These are phyloP conservation scores for Nothura maculosa DNA, from an alignment of 2,797 vertebrate species.

Conservation along the genomic window DNA sequence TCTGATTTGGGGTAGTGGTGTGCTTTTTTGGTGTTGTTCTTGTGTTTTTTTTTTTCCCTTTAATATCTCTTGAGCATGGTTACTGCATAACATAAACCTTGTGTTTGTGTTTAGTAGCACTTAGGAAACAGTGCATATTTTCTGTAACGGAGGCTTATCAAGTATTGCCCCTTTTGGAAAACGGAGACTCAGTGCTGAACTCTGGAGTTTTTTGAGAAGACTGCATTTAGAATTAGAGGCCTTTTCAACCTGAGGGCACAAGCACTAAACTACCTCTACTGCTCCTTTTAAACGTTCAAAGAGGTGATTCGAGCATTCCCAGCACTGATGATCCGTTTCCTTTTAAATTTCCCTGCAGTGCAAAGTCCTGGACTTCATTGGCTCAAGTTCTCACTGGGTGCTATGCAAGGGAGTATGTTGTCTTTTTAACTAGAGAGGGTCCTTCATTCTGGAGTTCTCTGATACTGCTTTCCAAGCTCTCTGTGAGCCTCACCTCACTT, in stretches of 20 bases:
- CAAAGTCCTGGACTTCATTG: not conserved
- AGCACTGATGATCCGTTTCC: not conserved
- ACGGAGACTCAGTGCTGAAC: not conserved
- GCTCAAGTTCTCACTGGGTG: not conserved
- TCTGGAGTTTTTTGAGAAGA: not conserved
- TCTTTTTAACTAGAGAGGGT: not conserved
- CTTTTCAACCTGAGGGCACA: not conserved
- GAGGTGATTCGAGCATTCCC: not conserved
- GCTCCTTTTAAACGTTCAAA: not conserved
- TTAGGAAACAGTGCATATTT: not conserved
- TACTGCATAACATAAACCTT: not conserved
- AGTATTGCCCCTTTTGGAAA: not conserved
- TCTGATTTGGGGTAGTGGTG: not conserved
- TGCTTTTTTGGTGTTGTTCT: too few relatives aligned
- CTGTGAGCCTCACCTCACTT: constrained; percentile 44
- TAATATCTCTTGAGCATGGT: not conserved
- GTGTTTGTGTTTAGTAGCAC: not conserved
- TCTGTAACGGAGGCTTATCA: not conserved
- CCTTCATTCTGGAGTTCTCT: not conserved
- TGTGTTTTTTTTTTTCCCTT: not conserved
- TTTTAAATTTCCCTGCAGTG: not conserved
- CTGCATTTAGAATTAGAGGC: not conserved
- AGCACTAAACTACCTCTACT: not conserved
- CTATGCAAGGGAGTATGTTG: not conserved
- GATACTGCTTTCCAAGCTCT: not conserved